Base-by-base conservation (phyloP, 1,140 invertebrate genomes). In the Aricia agestis region DNA sequence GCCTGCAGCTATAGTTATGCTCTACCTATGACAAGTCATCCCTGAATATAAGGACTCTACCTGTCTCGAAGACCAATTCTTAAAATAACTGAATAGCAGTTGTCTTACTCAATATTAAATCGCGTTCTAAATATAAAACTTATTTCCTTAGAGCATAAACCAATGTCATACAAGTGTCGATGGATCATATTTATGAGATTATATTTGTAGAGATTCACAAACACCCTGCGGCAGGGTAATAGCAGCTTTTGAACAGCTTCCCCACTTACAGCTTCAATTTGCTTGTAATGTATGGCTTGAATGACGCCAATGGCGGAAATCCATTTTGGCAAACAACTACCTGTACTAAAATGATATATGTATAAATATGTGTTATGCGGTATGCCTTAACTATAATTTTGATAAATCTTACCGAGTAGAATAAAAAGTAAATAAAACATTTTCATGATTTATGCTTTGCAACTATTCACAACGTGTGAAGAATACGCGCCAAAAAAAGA, bases 121-220 rank as follows among this genome's bases (percentile, higher is more conserved):
- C 5, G 36, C 45, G 45, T 52, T 52, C 45, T 15, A 52, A 52
- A 52, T 52, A 52, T 52, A 52, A 52, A 11, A 52, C 3, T 52
- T 13, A 52, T 13, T 52, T 52, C 45, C 45, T 15, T 52, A 52
- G 45, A 52, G 11, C 9, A 52, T 1, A 52, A 10, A 52, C 10
- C 11, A 52, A 52, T 52, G 45, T 52, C 45, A 52, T 52, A 52
- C 10, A 13, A 15, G 45, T 52, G 45, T 52, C 45, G 45, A 52
- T 52, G 13, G 10, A 52, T 52, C 13, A 52, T 52, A 52, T 52
- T 52, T 52, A 52, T 52, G 45, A 52, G 45, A 52, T 52, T 52
- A 52, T 52, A 52, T 52, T 52, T 52, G 45, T 52, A 52, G 45
- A 52, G 45, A 52, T 52, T 52, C 45, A 52, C 45, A 15, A 52